Base-by-base conservation (phyloP, 2,113 vertebrate genomes). In the Gymnarchus niloticus region DNA sequence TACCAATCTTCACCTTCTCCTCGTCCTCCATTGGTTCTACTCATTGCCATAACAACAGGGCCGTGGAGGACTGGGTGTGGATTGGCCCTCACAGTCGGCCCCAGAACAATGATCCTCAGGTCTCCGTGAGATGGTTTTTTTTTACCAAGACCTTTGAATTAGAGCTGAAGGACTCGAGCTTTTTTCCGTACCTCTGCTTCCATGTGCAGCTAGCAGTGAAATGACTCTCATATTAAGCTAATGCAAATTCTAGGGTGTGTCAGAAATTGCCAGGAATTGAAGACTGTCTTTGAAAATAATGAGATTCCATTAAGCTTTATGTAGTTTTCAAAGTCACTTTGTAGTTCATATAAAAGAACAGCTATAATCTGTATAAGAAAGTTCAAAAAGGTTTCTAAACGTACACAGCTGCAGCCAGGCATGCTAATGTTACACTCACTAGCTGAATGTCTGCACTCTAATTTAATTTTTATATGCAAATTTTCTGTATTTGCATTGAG, bases 11-110 rank as follows among this genome's bases (percentile, higher is more conserved):
- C 41, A 0, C 10, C 6, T 7, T 23, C 57, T 84, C 57, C 9
- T 33, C 9, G 28, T 9, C 7, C 28, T 84, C 6, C 33, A 17
- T 85, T 85, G 48, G 51, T 86, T 69, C 54, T 37, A 85, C 56
- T 87, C 56, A 84, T 86, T 83, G 59, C 87, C 83, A 85, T 87
- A 89, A 88, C 41, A 33, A 57, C 86, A 85, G 85, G 56, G 56
- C 78, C 84, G 46, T 85, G 44, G 80, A 81, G 56, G 21, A 83
- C 82, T 88, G 84, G 86, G 81, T 19, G 23, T 44, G 25, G 57
- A 61, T 78, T 59, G 6, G 52, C 44, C 41, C 44, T 41, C 28
- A 9, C 28, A 41, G 19, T 19, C 28, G 44, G 2, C 23, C 37
- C 52, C 23, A 56, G 56, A 7, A 4, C n/a, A 14, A 46, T n/a